Evolutionary conservation across 37 sponge, comb jelly and placozoan species (phyloP), one percentile per base, ranked within the genome.

Genomic region (Corticium candelabrum): DNA sequence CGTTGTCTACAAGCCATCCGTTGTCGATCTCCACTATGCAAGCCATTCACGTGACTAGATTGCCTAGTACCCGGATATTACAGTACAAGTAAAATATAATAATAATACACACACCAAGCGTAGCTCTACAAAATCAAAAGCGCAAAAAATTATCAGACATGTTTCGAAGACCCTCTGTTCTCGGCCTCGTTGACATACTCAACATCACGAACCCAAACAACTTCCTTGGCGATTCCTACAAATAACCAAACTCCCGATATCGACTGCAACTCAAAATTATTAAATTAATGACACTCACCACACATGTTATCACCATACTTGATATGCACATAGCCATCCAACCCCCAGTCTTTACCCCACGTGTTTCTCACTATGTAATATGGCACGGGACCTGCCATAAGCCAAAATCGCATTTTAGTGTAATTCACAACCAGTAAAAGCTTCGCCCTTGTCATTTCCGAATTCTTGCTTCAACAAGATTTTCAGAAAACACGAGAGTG

Each of bases 321-420:
- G 38, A 93, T 37, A 31, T 88, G 74, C 11, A 85, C 34, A 67
- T 90, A 93, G 35, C 94, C 94, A 31, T 82, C 30, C 70, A 83
- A 81, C 4, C 94, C 94, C 90, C 90, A 93, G 73, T 77, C 79
- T 5, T 74, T 27, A 11, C 94, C 94, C 94, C 94, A 93, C 0
- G 94, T 90, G 78, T 93, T 93, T 0, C 94, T 76, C 0, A 87
- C 84, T 37, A 87, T 87, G 91, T 91, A 93, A 67, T 90, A 90
- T 1, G 91, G 91, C 30, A 90, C 71, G 5, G 83, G 80, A 15
- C 84, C 93, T 89, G 31, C 37, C 15, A 34, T 1, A 69, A n/a
- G 37, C 7, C 11, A 68, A 27, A 3, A 35, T n/a, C 35, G n/a
- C n/a, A n/a, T n/a, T n/a, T n/a, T n/a, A n/a, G n/a, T n/a, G n/a